These are phyloP conservation scores for Thymallus thymallus DNA, from an alignment of 2,113 vertebrate genomes.

Conservation along the genomic window DNA sequence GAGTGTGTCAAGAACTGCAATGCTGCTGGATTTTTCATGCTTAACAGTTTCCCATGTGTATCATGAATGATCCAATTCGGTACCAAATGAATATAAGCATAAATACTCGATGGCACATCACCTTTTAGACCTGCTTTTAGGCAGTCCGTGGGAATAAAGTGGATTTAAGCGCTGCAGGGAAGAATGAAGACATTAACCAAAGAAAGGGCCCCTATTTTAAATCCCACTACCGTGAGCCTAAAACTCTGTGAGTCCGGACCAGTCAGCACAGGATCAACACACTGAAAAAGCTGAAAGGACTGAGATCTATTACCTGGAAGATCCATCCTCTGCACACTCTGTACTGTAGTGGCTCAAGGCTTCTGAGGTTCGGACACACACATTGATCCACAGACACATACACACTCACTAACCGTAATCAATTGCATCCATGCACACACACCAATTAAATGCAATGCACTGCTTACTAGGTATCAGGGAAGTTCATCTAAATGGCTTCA, in stretches of 20 bases:
- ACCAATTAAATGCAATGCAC: conserved; percentile 13
- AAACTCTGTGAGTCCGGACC: conserved; percentile 40
- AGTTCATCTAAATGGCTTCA: conserved; percentile 34
- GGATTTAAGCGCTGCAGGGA: conserved; percentile 51
- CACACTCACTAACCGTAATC: conserved; percentile 26
- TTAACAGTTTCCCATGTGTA: too few relatives aligned
- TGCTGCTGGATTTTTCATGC: too few relatives aligned
- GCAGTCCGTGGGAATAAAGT: conserved; percentile 51
- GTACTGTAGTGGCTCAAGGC: conserved; percentile 32
- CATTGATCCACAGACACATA: neutral
- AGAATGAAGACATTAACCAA: conserved; percentile 63
- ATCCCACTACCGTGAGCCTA: conserved; percentile 35
- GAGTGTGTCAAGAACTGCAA: too few relatives aligned
- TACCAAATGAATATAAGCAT: conserved; percentile 58
- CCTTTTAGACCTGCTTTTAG: conserved; percentile 48
- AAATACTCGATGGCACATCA: conserved; percentile 57
- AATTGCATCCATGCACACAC: conserved; percentile 35
- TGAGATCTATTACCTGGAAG: conserved; percentile 61
- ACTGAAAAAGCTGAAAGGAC: conserved; percentile 56
- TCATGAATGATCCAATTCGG: conserved; percentile 2
- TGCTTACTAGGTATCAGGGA: conserved; percentile 21
- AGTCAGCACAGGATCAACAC: conserved; percentile 64
- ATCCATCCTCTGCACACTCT: conserved; percentile 22
- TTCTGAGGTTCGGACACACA: neutral
- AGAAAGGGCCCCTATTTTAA: conserved; percentile 58